Evolutionary conservation across 2,888 invertebrate genomes (phyloP).

Genomic region (Hipparchia semele): DNA sequence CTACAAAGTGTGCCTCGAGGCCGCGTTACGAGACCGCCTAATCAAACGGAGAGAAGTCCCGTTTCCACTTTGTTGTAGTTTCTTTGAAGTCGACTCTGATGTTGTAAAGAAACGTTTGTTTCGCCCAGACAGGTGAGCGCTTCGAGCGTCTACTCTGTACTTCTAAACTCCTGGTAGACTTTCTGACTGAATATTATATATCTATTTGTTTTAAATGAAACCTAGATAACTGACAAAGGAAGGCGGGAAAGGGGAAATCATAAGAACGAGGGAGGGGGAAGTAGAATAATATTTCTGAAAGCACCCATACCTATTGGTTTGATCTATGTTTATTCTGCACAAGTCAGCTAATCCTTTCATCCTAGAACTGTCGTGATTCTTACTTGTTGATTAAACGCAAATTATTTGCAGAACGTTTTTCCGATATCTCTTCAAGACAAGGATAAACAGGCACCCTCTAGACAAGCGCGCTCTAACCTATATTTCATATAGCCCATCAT

Average conservation of each 20-base stretch:
- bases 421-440: no score
- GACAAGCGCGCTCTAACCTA: no score
- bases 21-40: slow-evolving; percentile 63
- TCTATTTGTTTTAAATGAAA: neutral
- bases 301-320: no score
- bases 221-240: neutral
- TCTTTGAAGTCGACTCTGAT: slow-evolving; percentile 65
- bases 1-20: slow-evolving; percentile 74
- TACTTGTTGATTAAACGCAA: no score
- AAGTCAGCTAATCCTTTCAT: no score
- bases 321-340: no score
- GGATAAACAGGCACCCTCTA: no score
- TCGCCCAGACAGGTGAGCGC: slow-evolving; percentile 27
- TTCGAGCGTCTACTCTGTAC: slow-evolving; percentile 22
- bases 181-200: slow-evolving; percentile 15
- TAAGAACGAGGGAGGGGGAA: no score
- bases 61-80: slow-evolving; percentile 77
- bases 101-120: slow-evolving; percentile 37
- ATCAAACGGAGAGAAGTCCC: slow-evolving; percentile 74
- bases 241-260: neutral
- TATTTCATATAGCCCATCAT: no score
- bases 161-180: slow-evolving; percentile 20
- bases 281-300: neutral
- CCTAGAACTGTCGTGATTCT: no score
- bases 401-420: no score